Base-by-base conservation (phyloP, 37 sponge, comb jelly and placozoan genomes). In the Amphimedon queenslandica region DNA sequence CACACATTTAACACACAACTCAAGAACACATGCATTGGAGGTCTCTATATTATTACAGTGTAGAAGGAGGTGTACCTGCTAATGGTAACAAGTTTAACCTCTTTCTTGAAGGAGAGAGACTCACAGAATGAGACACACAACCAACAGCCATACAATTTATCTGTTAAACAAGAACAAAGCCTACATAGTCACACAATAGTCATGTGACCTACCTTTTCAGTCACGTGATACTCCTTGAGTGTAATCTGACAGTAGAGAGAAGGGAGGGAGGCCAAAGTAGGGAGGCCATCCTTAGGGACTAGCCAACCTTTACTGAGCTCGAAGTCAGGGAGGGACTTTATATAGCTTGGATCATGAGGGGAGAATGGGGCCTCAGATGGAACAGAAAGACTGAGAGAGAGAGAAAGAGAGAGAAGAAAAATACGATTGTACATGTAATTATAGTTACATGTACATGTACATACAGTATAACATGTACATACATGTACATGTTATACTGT, bases 231-330 rank as follows among this genome's bases (percentile, higher is more conserved):
- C 21, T 60, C 61, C 27, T 60, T 60, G 28, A 60, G 61, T 25
- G 61, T 60, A 13, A 60, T 6, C 27, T 60, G 61, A n/a, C 61
- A 60, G 61, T 60, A 60, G 61, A 60, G 61, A 25, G 61, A n/a
- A 60, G 61, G 61, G 27, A 60, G 61, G 21, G 24, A n/a, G 5
- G 8, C 27, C 5, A 25, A 6, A 60, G 61, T 11, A n/a, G 27
- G 27, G 24, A 25, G 21, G 8, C 28, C 61, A 11, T 60, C 21
- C 5, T 25, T 5, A 60, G 8, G 23, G 5, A 60, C 61, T n/a
- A 60, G 23, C 61, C 61, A 60, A n/a, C 61, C 61, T 25, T 60
- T n/a, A 6, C 5, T 6, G 21, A 6, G 27, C 24, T n/a, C 5
- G 61, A 25, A 60, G 27, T n/a, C 21, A 60, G 8, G 24, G 24